phyloP scores from a whole-genome alignment of 2,113 vertebrate species.

The Apeltes quadracus region DNA sequence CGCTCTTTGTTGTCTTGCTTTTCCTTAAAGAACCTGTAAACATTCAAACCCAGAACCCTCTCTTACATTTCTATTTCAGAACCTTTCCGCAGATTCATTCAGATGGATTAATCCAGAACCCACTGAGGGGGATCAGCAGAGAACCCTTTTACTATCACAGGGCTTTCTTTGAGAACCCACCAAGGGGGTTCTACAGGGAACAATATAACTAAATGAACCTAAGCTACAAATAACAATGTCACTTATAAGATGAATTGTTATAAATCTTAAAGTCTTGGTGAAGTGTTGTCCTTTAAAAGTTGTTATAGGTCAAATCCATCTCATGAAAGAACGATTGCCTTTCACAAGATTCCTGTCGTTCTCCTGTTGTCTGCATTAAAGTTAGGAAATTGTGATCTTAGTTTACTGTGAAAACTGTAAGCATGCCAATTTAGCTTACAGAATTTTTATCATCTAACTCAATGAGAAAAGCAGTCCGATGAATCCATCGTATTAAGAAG shows the following conservation, averaged over 20 bases:
- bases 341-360: background rate
- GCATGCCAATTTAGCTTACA: background rate
- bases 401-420: background rate
- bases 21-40: background rate
- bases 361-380: background rate
- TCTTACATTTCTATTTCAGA: background rate
- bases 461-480: background rate
- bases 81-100: too few relatives aligned
- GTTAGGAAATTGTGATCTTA: background rate
- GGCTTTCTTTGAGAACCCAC: background rate
- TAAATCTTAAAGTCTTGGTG: background rate
- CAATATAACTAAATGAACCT: background rate
- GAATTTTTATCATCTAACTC: background rate
- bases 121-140: too few relatives aligned
- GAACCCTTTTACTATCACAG: too few relatives aligned
- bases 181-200: background rate
- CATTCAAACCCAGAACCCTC: background rate
- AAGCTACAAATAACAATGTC: background rate
- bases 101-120: too few relatives aligned
- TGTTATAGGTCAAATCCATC: background rate
- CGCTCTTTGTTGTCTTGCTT: background rate
- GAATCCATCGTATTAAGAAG: background rate
- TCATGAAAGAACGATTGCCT: background rate
- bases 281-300: background rate
- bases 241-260: background rate